These are phyloP conservation scores for Acleris sparsana DNA, from an alignment of 2,888 invertebrate genomes.

Conservation along the genomic window DNA sequence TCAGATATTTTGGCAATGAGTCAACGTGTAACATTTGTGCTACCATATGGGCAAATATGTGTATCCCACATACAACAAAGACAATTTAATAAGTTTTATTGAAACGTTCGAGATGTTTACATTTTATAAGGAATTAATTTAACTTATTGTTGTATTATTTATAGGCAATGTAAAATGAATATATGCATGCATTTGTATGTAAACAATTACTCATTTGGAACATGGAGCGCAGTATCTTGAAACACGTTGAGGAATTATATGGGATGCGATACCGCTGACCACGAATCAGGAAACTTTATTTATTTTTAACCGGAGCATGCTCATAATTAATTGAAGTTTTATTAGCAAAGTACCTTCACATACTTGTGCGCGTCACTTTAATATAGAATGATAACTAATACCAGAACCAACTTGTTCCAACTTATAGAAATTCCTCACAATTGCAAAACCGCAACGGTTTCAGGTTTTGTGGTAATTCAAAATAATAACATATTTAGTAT, in stretches of 20 bases:
- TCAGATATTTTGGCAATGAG: constrained; percentile 24
- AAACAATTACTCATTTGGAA: constrained; percentile 27
- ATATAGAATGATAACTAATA: too few relatives aligned
- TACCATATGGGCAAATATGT: constrained; percentile 28
- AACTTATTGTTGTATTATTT: constrained; percentile 30
- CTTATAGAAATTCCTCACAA: background rate
- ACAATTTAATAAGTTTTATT: constrained; percentile 13
- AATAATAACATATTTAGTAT: too few relatives aligned
- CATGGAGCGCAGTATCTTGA: constrained; percentile 23
- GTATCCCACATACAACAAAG: constrained; percentile 24
- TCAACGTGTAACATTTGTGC: constrained; percentile 13
- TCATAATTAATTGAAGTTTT: too few relatives aligned
- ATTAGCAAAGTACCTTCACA: too few relatives aligned
- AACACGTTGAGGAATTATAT: constrained; percentile 18
- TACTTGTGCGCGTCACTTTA: too few relatives aligned
- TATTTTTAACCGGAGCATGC: too few relatives aligned
- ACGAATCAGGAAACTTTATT: background rate
- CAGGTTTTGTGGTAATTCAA: too few relatives aligned
- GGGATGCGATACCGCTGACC: constrained; percentile 6
- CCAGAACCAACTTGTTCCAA: background rate
- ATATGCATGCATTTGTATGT: constrained; percentile 10
- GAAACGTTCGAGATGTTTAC: constrained; percentile 20
- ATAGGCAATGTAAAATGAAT: constrained; percentile 2
- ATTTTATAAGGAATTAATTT: constrained; percentile 22
- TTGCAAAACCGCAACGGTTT: background rate